Evolutionary conservation across 2,888 invertebrate genomes (phyloP), one percentile per base, ranked within the genome.

Genomic region (Ichneumon xanthorius): DNA sequence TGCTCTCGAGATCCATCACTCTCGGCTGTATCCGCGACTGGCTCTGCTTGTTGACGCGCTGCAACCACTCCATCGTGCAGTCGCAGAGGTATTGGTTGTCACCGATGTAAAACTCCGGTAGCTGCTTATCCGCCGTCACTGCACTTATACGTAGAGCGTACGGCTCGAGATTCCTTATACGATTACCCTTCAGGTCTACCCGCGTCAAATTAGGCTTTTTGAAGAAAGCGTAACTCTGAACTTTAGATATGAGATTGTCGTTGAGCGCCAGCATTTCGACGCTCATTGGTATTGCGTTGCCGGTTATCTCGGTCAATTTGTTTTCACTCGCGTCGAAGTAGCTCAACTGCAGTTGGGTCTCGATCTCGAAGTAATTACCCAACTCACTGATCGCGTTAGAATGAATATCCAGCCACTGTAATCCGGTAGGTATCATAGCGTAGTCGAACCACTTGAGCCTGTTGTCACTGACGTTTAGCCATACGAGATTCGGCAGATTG

Each of bases 31-130:
- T 97, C 90, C 97, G 95, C 82, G 96, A 96, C 92, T 97, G 95
- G 92, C 96, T 96, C 89, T 96, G 96, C 78, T 93, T 93, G 93
- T 97, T 97, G 89, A 97, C 96, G 94, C 97, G 96, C 94, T 97
- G 97, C 89, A 98, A 94, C 98, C 98, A 98, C 92, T 97, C 97
- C 97, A 98, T 97, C 85, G 97, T 97, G 93, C 98, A 98, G 94
- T 98, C 97, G 94, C 98, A 98, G 91, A 97, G 96, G 92, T 97
- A 96, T 80, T 98, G 97, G 94, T 98, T 98, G 87, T 97, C 97
- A 70, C 97, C 97, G 86, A 98, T 96, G 92, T 97, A 97, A 93
- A 98, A 97, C 94, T 97, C 97, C 6, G 97, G 97, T 82, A 97
- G 95, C 33, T 96, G 95, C 93, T 96, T 96, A 84, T 96, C 96